Base-by-base conservation (phyloP, 2,113 vertebrate species). In the Chrysochloris asiatica region DNA sequence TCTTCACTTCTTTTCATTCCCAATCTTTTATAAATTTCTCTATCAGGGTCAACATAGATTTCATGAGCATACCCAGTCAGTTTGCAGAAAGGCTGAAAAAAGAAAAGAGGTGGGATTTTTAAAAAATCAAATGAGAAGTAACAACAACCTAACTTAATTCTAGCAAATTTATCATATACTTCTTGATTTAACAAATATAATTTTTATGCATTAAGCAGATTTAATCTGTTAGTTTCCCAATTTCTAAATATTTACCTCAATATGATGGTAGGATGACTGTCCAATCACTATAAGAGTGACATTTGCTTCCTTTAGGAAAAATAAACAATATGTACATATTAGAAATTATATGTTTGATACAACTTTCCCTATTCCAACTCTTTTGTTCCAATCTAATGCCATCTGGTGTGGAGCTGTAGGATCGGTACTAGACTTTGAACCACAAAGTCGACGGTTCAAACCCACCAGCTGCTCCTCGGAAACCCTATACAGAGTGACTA, bases 31-130 rank as follows among this genome's bases (percentile, higher is more conserved):
- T 99, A 99, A 96, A 99, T 98, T 89, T 98, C 95, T 92, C 98
- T 98, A 82, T 98, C 97, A 38, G 99, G 98, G 97, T 99, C 99
- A 52, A 99, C 98, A 81, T 99, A 99, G 59, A 99, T 99, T 97
- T 99, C 99, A 90, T 99, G 97, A 78, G 96, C 95, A 97, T 99
- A 99, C 1, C 98, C 97, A 45, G 99, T 99, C 95, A 99, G 96
- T 88, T 94, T 97, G 97, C 99, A 99, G 96, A 99, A 99, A 2
- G 98, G 94, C 99, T 99, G 88, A 75, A 97, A 96, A 92, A 95
- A 83, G 22, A 61, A 47, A 90, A 77, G 3, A 72, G 67, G 13
- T 86, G 14, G 36, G 88, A 73, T 79, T 80, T 76, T 83, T 73
- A 63, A 56, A 61, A 90, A 41, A 77, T 91, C 26, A 88, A 92